A percentile compares a stretch with the other conserved stretches of the same genome.
These are phyloP conservation scores for Pimephales promelas DNA, from an alignment of 2,113 vertebrate species.

Conservation along the genomic window DNA sequence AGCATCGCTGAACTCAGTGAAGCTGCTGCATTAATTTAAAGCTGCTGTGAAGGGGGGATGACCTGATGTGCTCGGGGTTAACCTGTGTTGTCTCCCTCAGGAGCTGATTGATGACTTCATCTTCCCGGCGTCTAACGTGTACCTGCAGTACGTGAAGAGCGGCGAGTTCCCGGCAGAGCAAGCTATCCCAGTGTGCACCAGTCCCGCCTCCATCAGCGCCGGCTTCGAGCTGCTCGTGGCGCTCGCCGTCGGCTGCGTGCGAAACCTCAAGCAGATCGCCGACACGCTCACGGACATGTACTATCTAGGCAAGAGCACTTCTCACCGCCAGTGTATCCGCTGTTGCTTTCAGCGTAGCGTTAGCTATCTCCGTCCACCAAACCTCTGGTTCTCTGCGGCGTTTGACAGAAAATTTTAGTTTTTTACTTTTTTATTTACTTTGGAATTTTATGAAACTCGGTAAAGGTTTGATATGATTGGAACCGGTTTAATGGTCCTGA, in stretches of 20 bases:
- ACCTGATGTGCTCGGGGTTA: accelerated
- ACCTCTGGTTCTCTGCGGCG: too few species aligned
- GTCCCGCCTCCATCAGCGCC: conserved; percentile 92
- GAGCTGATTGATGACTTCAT: conserved; percentile 99
- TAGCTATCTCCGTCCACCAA: too few species aligned
- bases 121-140: conserved; percentile 97
- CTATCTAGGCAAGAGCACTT: conserved; percentile 82
- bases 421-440: too few species aligned
- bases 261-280: conserved; percentile 95
- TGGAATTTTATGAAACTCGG: too few species aligned
- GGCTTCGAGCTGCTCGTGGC: conserved; percentile 96
- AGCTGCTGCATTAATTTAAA: too few species aligned
- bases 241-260: conserved; percentile 92
- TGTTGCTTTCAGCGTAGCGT: neutral
- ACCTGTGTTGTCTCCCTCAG: conserved; percentile 64
- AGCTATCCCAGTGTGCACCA: conserved; percentile 96
- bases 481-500: too few species aligned
- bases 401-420: too few species aligned
- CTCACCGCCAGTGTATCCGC: too few species aligned
- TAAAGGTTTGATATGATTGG: too few species aligned
- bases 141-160: conserved; percentile 96
- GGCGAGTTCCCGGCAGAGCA: conserved; percentile 95
- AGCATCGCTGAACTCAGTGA: too few species aligned
- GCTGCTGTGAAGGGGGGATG: too few species aligned
- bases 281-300: conserved; percentile 99